Percentiles rank a stretch among this genome's conserved stretches.
Conservation (phyloP, 2,113 vertebrate genomes). For the Addax nasomaculatus region DNA sequence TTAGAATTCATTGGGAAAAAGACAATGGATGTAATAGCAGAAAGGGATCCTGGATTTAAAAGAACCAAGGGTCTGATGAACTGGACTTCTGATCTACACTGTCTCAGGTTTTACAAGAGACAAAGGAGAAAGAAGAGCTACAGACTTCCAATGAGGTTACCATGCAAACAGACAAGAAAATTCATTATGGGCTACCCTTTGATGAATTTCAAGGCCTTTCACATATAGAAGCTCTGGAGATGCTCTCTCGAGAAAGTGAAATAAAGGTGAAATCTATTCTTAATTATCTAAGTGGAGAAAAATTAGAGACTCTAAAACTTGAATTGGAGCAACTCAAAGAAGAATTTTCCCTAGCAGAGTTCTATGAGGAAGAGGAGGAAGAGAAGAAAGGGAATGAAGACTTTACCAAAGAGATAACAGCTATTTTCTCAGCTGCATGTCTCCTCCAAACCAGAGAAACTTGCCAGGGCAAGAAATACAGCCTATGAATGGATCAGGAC, state of each 20-base stretch:
- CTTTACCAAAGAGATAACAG: constrained; percentile 86
- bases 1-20: constrained; percentile 98
- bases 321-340: constrained; percentile 89
- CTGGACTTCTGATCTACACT: constrained; percentile 84
- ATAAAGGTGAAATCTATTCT: constrained; percentile 92
- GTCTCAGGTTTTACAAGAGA: constrained; percentile 94
- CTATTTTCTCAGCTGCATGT: constrained; percentile 85
- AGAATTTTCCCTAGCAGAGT: constrained; percentile 91
- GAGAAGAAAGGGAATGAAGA: constrained; percentile 89
- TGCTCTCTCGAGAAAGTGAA: constrained; percentile 94
- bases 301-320: constrained; percentile 81
- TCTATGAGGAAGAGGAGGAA: constrained; percentile 93
- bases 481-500: constrained; percentile 75
- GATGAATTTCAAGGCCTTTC: constrained; percentile 97
- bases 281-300: constrained; percentile 88
- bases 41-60: constrained; percentile 96
- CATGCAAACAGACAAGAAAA: constrained; percentile 85
- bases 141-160: constrained; percentile 80
- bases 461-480: constrained; percentile 84
- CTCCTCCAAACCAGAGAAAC: constrained; percentile 84
- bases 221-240: constrained; percentile 96
- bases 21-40: constrained; percentile 98
- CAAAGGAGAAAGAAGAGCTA: constrained; percentile 93
- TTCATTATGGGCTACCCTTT: constrained; percentile 96
- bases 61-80: constrained; percentile 94